phyloP scores from a whole-genome alignment of 2,113 vertebrate species.

The Rynchops niger region DNA sequence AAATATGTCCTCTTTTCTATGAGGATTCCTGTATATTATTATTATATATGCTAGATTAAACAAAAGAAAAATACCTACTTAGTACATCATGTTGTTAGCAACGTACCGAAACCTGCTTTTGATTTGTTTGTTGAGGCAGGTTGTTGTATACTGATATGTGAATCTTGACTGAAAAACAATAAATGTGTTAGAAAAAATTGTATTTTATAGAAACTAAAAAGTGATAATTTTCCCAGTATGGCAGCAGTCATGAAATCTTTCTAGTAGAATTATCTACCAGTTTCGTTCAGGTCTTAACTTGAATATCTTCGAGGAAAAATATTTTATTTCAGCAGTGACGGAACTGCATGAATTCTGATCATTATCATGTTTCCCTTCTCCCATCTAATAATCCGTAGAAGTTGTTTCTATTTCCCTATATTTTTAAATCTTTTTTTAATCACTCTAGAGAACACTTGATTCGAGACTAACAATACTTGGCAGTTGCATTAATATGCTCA shows the following conservation, averaged over 20 bases:
- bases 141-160: background rate
- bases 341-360: background rate
- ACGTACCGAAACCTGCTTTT: background rate
- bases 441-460: background rate
- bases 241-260: background rate
- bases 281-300: background rate
- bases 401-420: background rate
- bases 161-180: background rate
- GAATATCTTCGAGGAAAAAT: background rate
- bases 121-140: background rate
- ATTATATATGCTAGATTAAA: background rate
- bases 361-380: background rate
- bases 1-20: conserved; percentile 20
- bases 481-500: background rate
- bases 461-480: background rate
- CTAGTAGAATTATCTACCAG: background rate
- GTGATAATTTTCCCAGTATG: background rate
- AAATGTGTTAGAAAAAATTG: background rate
- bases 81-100: background rate
- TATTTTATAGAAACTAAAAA: background rate
- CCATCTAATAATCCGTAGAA: background rate
- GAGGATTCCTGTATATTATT: conserved; percentile 41
- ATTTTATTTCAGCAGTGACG: background rate
- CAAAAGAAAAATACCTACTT: background rate
- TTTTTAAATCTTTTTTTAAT: background rate